phyloP scores from a whole-genome alignment of 1,140 invertebrate species.

The Polyergus mexicanus region DNA sequence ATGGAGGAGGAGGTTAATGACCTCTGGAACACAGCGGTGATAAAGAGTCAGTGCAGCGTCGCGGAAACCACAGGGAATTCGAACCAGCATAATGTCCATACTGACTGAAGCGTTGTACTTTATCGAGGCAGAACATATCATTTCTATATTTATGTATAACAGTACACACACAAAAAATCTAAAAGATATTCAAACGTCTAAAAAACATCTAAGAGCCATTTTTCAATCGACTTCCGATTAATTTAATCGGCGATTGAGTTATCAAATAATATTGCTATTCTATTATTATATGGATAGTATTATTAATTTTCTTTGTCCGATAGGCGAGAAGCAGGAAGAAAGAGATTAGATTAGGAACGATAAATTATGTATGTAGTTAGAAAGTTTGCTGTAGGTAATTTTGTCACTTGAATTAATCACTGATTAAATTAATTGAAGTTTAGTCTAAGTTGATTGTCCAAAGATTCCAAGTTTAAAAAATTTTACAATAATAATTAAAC shows the following conservation, averaged over 20 bases:
- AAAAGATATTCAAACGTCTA: background rate
- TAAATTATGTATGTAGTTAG: too few relatives aligned
- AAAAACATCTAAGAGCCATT: background rate
- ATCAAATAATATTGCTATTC: too few relatives aligned
- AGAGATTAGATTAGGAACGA: too few relatives aligned
- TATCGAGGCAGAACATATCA: slow-evolving; percentile 13
- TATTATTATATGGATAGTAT: too few relatives aligned
- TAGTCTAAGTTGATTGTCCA: background rate
- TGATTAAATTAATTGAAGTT: background rate
- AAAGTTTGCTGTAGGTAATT: too few relatives aligned
- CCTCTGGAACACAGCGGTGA: slow-evolving; percentile 70
- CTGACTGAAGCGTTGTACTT: background rate
- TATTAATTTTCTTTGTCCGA: too few relatives aligned
- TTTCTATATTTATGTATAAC: background rate
- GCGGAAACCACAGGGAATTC: slow-evolving; percentile 72
- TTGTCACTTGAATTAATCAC: too few relatives aligned
- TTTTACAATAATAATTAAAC: background rate
- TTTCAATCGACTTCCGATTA: too few relatives aligned
- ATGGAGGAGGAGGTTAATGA: slow-evolving; percentile 69
- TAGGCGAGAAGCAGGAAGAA: too few relatives aligned
- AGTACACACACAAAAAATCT: background rate
- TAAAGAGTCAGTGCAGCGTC: slow-evolving; percentile 69
- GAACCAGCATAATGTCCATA: slow-evolving; percentile 38
- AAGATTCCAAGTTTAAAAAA: too few relatives aligned
- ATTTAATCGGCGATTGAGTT: too few relatives aligned